Base-by-base conservation (phyloP, 35 echinoderm and acorn worm species). In the Stichopus chloronotus region DNA sequence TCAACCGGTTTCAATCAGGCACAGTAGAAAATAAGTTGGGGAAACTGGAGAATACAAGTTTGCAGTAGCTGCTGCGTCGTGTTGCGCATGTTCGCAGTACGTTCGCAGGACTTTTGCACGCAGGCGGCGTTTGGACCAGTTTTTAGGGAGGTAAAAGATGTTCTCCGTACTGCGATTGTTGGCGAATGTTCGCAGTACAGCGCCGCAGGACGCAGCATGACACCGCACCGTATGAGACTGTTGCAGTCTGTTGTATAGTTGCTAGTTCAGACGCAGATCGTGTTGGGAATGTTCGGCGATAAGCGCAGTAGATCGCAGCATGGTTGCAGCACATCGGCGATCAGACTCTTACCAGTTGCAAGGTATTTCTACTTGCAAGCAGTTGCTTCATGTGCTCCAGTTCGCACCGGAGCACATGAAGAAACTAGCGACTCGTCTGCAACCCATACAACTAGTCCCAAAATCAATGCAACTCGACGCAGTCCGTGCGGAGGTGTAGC, bases 181-280 rank as follows among this genome's bases (percentile, higher is more conserved):
- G n/a, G n/a, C 21, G 74, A 5, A 30, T 30, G 5, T n/a, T n/a
- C n/a, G n/a, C n/a, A n/a, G n/a, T n/a, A n/a, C n/a, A n/a, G n/a
- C n/a, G n/a, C n/a, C n/a, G 74, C 9, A 8, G 20, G 74, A 78
- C 74, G 74, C 74, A 5, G 14, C 74, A 78, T 78, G 74, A 22
- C 74, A 30, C 74, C 74, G 14, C 74, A 78, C 74, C 1, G 11
- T 19, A 78, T 78, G n/a, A 9, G 14, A 5, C 74, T 78, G 19
- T 78, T 78, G 14, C 74, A 78, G 74, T 78, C 74, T 78, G 76
- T 78, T 25, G 76, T 78, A 12, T 22, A 78, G 76, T 78, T 78
- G 5, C 76, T 78, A 78, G 76, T 25, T 21, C 0, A 78, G 76
- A 78, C 12, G 76, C 76, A 21, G 12, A 21, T 78, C 76, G 76